Evolutionary conservation across 2,888 invertebrate genomes (phyloP).

Genomic region (Troides aeacus): DNA sequence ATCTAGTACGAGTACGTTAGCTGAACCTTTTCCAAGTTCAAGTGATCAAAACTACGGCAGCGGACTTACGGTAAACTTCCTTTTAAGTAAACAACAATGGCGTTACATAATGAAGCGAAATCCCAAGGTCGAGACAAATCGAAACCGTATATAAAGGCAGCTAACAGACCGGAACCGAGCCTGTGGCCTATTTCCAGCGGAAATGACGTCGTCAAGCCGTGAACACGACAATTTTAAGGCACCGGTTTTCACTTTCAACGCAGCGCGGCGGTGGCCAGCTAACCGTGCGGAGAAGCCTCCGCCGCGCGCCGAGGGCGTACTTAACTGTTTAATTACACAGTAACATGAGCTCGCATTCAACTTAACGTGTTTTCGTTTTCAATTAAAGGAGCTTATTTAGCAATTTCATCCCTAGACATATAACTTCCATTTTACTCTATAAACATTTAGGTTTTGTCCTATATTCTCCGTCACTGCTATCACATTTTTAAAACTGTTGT

Average conservation of each 20-base stretch:
- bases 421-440: not conserved
- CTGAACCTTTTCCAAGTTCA: no score
- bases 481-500: slow-evolving; percentile 17
- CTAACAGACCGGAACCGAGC: slow-evolving; percentile 63
- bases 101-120: slow-evolving; percentile 51
- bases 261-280: slow-evolving; percentile 51
- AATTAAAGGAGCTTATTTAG: no score
- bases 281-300: slow-evolving; percentile 58
- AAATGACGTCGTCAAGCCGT: slow-evolving; percentile 56
- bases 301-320: not conserved
- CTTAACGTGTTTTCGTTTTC: no score
- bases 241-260: slow-evolving; percentile 66
- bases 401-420: not conserved
- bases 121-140: slow-evolving; percentile 66
- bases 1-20: no score
- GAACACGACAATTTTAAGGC: slow-evolving; percentile 39
- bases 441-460: not conserved
- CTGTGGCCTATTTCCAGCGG: slow-evolving; percentile 61
- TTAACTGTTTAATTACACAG: not conserved
- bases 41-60: slow-evolving; percentile 4
- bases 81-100: slow-evolving; percentile 40
- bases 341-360: not conserved
- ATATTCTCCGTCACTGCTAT: not conserved
- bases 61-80: slow-evolving; percentile 26
- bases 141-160: slow-evolving; percentile 64